Evolutionary conservation across 2,797 vertebrate species (phyloP), one percentile per base, ranked within the genome.

Genomic region (Echeneis naucrates): DNA sequence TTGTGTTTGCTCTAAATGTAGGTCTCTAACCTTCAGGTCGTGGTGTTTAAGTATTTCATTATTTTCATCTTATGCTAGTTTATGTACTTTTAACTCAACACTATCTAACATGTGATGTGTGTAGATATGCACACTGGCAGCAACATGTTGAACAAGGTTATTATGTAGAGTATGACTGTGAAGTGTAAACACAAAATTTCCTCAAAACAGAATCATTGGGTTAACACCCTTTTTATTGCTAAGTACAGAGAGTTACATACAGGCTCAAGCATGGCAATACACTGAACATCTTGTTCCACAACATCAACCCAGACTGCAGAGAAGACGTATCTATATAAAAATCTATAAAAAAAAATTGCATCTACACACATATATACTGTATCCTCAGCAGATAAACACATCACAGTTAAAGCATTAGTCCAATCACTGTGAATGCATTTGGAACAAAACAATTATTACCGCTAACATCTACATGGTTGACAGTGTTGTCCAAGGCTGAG

Each of bases 211-310:
- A 14, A 56, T 80, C 66, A 66, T 44, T 69, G 26, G 64, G 74
- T 77, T 58, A 62, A 85, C 78, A 62, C 81, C 76, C 78, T 73
- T 50, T 66, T 66, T 61, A 8, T 60, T 56, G 44, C 59, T 30
- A 48, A 65, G 56, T 50, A 38, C 51, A 53, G 17, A 12, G 0
- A 67, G 69, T 56, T 51, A 4, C 24, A 81, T 58, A 75, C 81
- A 85, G 79, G 82, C 58, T 77, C 32, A 4, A 66, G 71, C 73
- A 80, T 2, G 6, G 70, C 33, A 66, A 21, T 44, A 51, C 68
- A 42, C 71, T 75, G 69, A 30, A 56, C 59, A 48, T 69, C n/a
- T 52, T 1, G 17, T 87, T 87, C 83, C 83, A 72, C 69, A 82
- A 71, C 74, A 23, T 7, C 40, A 5, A 24, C 32, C 23, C 24